These are phyloP conservation scores for Aphaenogaster ashmeadi DNA, from an alignment of 1,140 invertebrate genomes.

Conservation along the genomic window DNA sequence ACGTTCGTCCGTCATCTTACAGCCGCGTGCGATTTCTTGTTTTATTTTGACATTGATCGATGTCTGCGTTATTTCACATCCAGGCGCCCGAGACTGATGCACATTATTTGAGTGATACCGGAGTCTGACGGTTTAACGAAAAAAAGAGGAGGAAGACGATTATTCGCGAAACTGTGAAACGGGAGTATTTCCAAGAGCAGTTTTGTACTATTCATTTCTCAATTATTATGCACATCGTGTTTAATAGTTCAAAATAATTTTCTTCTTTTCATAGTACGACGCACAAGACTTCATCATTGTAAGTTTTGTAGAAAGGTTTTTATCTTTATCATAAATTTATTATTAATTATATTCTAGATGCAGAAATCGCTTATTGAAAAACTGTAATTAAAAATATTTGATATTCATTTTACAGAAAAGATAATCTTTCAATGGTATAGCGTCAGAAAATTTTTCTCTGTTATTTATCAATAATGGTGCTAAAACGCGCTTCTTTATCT, in stretches of 20 bases:
- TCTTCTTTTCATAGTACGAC: background rate
- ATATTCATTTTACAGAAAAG: background rate
- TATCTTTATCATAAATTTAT: background rate
- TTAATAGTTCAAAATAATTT: background rate
- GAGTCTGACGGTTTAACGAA: constrained; percentile 16
- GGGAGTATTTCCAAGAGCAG: background rate
- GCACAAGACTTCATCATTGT: background rate
- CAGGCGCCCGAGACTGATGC: constrained; percentile 64
- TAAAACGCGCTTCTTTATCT: constrained; percentile 31
- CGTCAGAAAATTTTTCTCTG: background rate
- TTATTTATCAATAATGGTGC: constrained; percentile 44
- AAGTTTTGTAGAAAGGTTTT: background rate
- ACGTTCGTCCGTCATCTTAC: constrained; percentile 66
- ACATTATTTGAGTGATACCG: constrained; percentile 64
- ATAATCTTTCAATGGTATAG: background rate
- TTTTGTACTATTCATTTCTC: background rate
- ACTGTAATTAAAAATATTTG: background rate
- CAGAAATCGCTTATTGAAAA: background rate
- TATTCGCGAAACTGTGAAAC: constrained; percentile 15
- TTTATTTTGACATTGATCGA: constrained; percentile 78
- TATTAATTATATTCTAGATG: background rate
- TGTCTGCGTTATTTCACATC: constrained; percentile 75
- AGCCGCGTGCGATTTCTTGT: constrained; percentile 60
- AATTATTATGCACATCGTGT: constrained; percentile 10
- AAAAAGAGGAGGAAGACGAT: background rate